These are phyloP conservation scores for Microcebus ravelobensis DNA, from an alignment of 2,113 vertebrate genomes.

Conservation along the genomic window DNA sequence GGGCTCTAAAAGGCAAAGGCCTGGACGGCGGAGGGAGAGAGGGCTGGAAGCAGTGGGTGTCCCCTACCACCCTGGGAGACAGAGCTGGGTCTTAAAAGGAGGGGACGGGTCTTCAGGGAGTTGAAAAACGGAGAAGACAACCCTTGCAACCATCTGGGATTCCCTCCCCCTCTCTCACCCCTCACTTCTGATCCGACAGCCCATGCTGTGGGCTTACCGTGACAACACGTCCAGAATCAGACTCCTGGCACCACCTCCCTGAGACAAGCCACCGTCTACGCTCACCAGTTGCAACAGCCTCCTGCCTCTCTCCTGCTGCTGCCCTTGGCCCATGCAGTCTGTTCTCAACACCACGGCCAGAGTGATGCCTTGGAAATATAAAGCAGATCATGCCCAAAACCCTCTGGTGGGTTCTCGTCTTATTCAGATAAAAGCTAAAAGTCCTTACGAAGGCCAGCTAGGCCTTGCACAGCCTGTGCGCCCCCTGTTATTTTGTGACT, in stretches of 20 bases:
- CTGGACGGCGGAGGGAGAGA: neutral
- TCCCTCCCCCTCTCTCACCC: neutral
- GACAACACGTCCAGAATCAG: neutral
- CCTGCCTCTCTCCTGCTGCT: neutral
- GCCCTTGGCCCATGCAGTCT: neutral
- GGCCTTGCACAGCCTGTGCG: neutral
- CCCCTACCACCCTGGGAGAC: neutral
- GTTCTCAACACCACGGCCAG: neutral
- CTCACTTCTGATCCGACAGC: neutral
- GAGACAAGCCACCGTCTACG: neutral
- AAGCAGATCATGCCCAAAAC: slow-evolving; percentile 18
- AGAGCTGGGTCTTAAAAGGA: neutral
- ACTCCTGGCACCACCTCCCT: neutral
- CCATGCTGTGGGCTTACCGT: neutral
- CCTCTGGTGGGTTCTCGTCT: slow-evolving; percentile 32
- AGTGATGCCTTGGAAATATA: slow-evolving; percentile 19
- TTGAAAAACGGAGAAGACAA: neutral
- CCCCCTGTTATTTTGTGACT: neutral
- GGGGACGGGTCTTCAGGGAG: neutral
- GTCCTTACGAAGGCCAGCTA: neutral
- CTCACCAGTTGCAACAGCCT: neutral
- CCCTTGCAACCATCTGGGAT: neutral
- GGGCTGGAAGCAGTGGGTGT: neutral
- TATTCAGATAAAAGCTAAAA: slow-evolving; percentile 34
- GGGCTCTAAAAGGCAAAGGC: neutral